Percentiles rank a stretch among this genome's conserved stretches.
phyloP scores from a whole-genome alignment of 2,888 invertebrate genomes.

The Agrilus cyanescens region DNA sequence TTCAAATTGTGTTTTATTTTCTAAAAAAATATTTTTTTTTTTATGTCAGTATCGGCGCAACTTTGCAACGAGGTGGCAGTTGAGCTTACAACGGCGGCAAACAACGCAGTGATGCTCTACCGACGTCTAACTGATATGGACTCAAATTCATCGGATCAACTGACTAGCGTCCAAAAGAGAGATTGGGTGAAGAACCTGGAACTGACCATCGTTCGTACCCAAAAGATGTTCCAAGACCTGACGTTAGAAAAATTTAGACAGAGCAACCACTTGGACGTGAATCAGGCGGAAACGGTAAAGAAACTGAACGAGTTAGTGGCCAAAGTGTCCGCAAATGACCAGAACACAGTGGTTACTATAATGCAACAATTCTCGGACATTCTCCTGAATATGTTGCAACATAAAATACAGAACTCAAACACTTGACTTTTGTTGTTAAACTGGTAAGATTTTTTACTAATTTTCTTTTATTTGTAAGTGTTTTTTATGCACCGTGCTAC shows the following conservation, averaged over 20 bases:
- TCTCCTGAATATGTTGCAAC: conserved; percentile 47
- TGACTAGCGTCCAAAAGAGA: conserved; percentile 28
- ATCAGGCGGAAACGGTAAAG: conserved; percentile 40
- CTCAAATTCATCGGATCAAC: conserved; percentile 14
- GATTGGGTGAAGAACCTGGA: conserved; percentile 43
- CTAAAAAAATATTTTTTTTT: conserved; percentile 1
- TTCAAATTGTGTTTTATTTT: conserved; percentile 1
- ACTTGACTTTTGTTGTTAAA: conserved; percentile 23
- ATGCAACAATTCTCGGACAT: conserved; percentile 53
- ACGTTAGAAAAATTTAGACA: conserved; percentile 30
- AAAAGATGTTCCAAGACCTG: conserved; percentile 43
- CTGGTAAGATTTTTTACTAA: too few relatives aligned
- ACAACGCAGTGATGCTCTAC: conserved; percentile 60
- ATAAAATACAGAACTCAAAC: conserved; percentile 34
- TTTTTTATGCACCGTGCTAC: too few relatives aligned
- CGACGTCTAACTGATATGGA: conserved; percentile 47
- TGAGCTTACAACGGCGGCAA: conserved; percentile 51
- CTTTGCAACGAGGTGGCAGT: conserved; percentile 49
- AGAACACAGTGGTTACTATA: conserved; percentile 42
- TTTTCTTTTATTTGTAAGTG: too few relatives aligned
- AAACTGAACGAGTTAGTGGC: conserved; percentile 36
- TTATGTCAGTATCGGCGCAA: conserved; percentile 46
- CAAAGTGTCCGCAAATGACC: conserved; percentile 32
- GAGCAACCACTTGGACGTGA: conserved; percentile 31
- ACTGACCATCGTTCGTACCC: conserved; percentile 46